Conservation (phyloP, 2,797 vertebrate genomes). For the Sebastes elongatus region DNA sequence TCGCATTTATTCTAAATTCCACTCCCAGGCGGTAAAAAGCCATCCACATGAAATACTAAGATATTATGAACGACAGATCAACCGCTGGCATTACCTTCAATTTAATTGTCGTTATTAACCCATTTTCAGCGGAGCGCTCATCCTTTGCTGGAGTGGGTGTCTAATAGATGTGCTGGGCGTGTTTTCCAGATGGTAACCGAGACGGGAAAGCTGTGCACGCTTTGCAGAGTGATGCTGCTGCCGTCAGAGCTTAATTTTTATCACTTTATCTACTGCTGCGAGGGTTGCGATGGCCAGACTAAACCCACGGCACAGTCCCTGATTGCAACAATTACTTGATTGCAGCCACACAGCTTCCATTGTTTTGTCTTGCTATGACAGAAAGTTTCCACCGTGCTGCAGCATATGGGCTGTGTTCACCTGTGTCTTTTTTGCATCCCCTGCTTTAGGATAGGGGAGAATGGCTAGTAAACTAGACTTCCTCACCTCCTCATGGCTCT, state of each 20-base stretch:
- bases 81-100: slow-evolving; percentile 38
- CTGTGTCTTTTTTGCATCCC: background rate
- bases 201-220: slow-evolving; percentile 35
- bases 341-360: background rate
- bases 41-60: slow-evolving; percentile 16
- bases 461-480: too few species aligned
- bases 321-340: slow-evolving; percentile 26
- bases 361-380: background rate
- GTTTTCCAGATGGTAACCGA: slow-evolving; percentile 62
- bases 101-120: slow-evolving; percentile 62
- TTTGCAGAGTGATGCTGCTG: slow-evolving; percentile 28
- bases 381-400: background rate
- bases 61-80: slow-evolving; percentile 34
- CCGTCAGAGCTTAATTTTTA: slow-evolving; percentile 34
- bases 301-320: slow-evolving; percentile 1
- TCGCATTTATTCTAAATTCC: slow-evolving; percentile 7
- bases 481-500: too few species aligned
- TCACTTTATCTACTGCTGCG: slow-evolving; percentile 38
- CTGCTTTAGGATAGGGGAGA: background rate
- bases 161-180: slow-evolving; percentile 48
- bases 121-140: slow-evolving; percentile 48
- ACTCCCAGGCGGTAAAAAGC: background rate
- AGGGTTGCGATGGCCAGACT: slow-evolving; percentile 19
- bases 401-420: background rate
- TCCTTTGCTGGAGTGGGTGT: slow-evolving; percentile 32